Base-by-base conservation (phyloP, 2,888 invertebrate species). In the Scaeva pyrastri region DNA sequence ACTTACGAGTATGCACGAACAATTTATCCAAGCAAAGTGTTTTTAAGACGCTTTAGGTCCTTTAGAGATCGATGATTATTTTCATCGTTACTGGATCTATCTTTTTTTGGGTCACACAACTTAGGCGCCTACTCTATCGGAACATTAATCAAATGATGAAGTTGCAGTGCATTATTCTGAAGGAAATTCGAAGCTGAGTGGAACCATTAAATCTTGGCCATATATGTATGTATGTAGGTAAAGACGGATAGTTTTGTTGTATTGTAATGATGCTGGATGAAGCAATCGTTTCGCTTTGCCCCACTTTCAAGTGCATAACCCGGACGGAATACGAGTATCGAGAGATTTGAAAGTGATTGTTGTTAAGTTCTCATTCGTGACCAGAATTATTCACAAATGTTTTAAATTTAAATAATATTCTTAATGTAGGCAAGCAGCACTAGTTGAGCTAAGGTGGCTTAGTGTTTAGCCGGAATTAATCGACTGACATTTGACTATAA, bases 301-400 rank as follows among this genome's bases (percentile, higher is more conserved):
- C 68, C 72, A 19, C 76, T 73, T 66, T 31, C 72, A 52, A 52
- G 71, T 71, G 55, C 39, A 16, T 41, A 39, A 12, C 60, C 21
- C 8, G 41, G 80, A 68, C 43, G 62, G 23, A 77, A 62, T 70
- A 31, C n/a, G n/a, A n/a, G n/a, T 31, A 73, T 73, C 43, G 76
- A 48, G 45, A 73, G 60, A 55, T 68, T 36, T 72, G 21, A 80
- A 83, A 85, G 85, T 85, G 85, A 85, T 85, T 85, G 85, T 83
- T 70, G 74, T 83, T 83, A 70, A 83, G 70, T 68, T 64, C 70
- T 68, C 73, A 77, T 81, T 85, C 85, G 85, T 85, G 85, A 85
- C 85, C 76, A 81, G 85, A 73, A 73, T 80, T 76, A 68, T 75
- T 85, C 72, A 76, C 79, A 84, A 74, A 66, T 78, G 36, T 71